Conservation (phyloP, 1,140 invertebrate species). For the Eupristina koningsbergeri region DNA sequence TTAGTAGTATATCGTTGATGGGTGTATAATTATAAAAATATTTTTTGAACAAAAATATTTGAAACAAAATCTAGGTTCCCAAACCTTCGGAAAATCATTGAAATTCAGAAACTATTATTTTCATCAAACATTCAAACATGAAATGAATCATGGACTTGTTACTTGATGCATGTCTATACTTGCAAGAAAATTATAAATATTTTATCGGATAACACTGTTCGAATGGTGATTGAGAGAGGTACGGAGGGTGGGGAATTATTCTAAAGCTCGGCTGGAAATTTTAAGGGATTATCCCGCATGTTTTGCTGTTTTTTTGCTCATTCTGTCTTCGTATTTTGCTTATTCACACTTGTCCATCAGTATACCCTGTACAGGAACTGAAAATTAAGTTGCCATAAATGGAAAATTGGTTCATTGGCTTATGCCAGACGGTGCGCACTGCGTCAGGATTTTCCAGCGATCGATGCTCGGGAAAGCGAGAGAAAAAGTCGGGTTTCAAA, state of each 20-base stretch:
- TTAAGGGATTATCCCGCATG: conserved; percentile 9
- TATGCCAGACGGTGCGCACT: not conserved
- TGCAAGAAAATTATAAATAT: not conserved
- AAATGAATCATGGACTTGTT: not conserved
- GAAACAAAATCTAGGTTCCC: too few species aligned
- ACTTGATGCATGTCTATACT: not conserved
- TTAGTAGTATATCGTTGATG: too few species aligned
- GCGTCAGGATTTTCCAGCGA: not conserved
- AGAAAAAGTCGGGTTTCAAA: not conserved
- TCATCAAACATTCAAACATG: not conserved
- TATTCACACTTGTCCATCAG: not conserved
- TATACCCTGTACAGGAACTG: not conserved
- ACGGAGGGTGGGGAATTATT: not conserved
- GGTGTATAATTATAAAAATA: too few species aligned
- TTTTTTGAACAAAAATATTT: too few species aligned
- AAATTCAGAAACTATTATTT: not conserved
- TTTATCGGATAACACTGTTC: not conserved
- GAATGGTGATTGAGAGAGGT: not conserved
- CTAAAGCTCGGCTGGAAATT: conserved; percentile 24
- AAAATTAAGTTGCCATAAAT: conserved; percentile 35
- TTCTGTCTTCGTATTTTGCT: not conserved
- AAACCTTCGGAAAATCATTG: not conserved
- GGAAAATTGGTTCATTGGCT: conserved; percentile 42
- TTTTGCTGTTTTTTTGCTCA: conserved; percentile 20
- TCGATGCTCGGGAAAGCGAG: not conserved